Conservation (phyloP, 2,888 invertebrate genomes). For the Ectemnius continuus region DNA sequence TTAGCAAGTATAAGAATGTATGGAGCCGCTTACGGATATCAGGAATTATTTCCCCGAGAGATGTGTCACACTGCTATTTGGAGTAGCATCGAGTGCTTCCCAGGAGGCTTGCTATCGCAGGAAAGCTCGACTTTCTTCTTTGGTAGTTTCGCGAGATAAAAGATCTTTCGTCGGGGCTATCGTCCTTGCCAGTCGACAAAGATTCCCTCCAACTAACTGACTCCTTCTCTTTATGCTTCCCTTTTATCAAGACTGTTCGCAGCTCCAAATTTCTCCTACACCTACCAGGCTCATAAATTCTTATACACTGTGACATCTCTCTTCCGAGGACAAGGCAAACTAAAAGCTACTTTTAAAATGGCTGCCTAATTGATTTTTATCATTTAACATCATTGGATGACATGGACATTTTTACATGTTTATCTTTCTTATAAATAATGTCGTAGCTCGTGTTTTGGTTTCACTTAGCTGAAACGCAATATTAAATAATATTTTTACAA, state of each 20-base stretch:
- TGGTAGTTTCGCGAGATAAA: constrained; percentile 25
- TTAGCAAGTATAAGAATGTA: too few relatives aligned
- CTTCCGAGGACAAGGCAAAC: too few relatives aligned
- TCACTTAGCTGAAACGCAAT: constrained; percentile 38
- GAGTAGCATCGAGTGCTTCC: constrained; percentile 24
- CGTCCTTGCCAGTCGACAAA: neutral
- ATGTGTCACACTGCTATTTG: constrained; percentile 17
- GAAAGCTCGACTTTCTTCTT: neutral
- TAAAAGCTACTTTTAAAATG: neutral
- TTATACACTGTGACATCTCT: too few relatives aligned
- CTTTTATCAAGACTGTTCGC: too few relatives aligned
- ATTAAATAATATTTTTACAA: constrained; percentile 40
- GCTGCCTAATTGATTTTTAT: constrained; percentile 13
- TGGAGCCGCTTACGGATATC: neutral
- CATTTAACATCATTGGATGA: constrained; percentile 26
- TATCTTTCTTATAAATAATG: constrained; percentile 60
- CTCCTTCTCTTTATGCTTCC: too few relatives aligned
- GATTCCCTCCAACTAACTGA: too few relatives aligned
- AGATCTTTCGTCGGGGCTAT: constrained; percentile 8
- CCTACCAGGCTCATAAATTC: too few relatives aligned
- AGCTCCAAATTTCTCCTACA: too few relatives aligned
- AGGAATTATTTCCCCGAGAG: constrained; percentile 8
- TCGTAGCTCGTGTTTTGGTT: constrained; percentile 61
- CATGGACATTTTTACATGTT: constrained; percentile 33
- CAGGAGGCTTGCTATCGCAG: constrained; percentile 11